A percentile compares a stretch with the other conserved stretches of the same genome.
phyloP scores from a whole-genome alignment of 1,140 invertebrate species.

The Chrysomallon squamiferum region DNA sequence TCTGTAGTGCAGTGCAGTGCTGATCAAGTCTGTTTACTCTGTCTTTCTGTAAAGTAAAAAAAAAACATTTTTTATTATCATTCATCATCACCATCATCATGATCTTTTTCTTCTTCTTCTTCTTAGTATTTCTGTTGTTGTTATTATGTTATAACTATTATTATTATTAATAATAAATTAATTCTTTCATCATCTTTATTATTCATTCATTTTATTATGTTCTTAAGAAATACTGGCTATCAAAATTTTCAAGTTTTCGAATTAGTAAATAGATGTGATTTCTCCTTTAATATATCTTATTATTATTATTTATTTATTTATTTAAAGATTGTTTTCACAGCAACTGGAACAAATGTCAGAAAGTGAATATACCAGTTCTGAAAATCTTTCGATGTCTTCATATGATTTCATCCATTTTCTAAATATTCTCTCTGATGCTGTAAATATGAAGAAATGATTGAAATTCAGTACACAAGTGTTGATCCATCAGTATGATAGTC shows the following conservation, averaged over 20 bases:
- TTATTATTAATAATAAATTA: neutral
- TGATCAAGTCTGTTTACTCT: slow-evolving; percentile 35
- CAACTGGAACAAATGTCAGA: no score
- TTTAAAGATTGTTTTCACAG: no score
- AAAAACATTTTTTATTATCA: neutral
- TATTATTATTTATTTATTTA: no score
- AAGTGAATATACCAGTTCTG: slow-evolving; percentile 25
- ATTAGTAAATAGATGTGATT: no score
- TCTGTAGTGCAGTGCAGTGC: slow-evolving; percentile 39
- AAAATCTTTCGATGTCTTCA: slow-evolving; percentile 31
- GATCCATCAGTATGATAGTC: no score
- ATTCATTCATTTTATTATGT: no score
- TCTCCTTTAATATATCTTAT: no score
- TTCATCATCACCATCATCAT: neutral
- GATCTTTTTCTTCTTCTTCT: neutral
- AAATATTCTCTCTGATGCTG: slow-evolving; percentile 35
- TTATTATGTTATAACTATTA: no score
- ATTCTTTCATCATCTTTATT: neutral
- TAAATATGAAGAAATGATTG: neutral
- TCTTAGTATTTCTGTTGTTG: no score
- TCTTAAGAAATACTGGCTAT: no score
- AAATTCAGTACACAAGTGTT: no score
- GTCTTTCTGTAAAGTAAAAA: slow-evolving; percentile 23
- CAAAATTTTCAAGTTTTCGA: no score
- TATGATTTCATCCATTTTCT: slow-evolving; percentile 32